Evolutionary conservation across 2,888 invertebrate species (phyloP).

Genomic region (Hemithea aestivaria): DNA sequence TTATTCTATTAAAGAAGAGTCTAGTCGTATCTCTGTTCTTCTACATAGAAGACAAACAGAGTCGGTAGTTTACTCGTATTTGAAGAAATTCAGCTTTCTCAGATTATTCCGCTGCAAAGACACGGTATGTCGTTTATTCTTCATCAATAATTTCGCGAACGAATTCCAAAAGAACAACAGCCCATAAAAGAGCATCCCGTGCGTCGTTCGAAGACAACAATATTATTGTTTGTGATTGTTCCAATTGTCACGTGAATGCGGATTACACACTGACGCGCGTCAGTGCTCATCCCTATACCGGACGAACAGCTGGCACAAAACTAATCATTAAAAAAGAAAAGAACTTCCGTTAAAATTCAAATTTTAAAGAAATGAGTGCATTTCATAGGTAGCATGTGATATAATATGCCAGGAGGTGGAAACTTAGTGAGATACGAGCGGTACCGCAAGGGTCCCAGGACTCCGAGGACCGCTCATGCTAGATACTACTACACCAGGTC

Average conservation of each 20-base stretch:
- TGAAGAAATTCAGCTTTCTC: too few relatives aligned
- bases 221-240: conserved; percentile 69
- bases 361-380: too few relatives aligned
- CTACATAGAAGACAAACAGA: too few relatives aligned
- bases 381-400: conserved; percentile 54
- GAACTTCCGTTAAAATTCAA: too few relatives aligned
- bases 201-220: conserved; percentile 47
- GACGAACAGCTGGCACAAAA: conserved; percentile 16
- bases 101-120: background rate
- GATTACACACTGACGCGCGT: conserved; percentile 39
- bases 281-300: conserved; percentile 35
- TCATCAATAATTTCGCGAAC: conserved; percentile 6
- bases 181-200: conserved; percentile 43
- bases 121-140: background rate
- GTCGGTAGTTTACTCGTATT: too few relatives aligned
- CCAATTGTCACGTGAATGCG: conserved; percentile 59
- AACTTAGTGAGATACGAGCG: conserved; percentile 50
- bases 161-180: conserved; percentile 15
- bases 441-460: conserved; percentile 54
- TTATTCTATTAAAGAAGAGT: too few relatives aligned
- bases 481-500: conserved; percentile 62
- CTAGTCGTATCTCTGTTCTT: too few relatives aligned
- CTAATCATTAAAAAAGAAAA: background rate
- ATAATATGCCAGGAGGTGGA: conserved; percentile 56
- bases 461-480: conserved; percentile 49